Evolutionary conservation across 2,888 invertebrate species (phyloP), one percentile per base, ranked within the genome.

Genomic region (Cancer borealis): DNA sequence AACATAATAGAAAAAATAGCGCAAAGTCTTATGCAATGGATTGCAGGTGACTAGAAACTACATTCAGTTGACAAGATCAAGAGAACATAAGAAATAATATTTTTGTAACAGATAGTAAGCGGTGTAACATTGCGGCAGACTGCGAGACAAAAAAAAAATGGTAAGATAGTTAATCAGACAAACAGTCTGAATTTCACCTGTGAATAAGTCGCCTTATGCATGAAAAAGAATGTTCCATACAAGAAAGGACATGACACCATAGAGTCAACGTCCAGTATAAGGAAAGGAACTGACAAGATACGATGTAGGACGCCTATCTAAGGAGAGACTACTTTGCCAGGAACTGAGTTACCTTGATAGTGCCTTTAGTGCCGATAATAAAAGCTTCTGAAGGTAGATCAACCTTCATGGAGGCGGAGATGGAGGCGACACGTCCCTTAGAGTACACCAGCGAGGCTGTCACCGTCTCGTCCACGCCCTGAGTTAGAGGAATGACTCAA

Each of bases 281-380:
- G 45, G 54, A 90, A 60, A 54, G 30, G 10, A 30, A 90, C 3
- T 73, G 45, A 45, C 8, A 39, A 2, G 39, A 39, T 2, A 39
- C 39, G 39, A 39, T 39, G 2, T 39, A 39, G 39, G 39, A 39
- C 39, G 2, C 39, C 39, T 39, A 39, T 39, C 39, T 39, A 39
- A 39, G 39, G 39, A 6, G 73, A 73, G 73, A 26, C 73, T 4
- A 26, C n/a, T n/a, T 5, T 8, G 0, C 8, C 73, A n/a, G 10
- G 26, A 26, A 0, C 21, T 26, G 73, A 73, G 73, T 97, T 96
- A 98, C 97, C 96, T 97, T 97, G 95, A 98, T 97, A 14, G 96
- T 97, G 91, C 98, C 98, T 96, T 98, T 97, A 14, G 98, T 98
- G 46, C 98, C 98, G 93, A 97, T 96, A 88, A 98, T 97, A 92